phyloP scores from a whole-genome alignment of 2,797 vertebrate genomes.

The Syncerus caffer region DNA sequence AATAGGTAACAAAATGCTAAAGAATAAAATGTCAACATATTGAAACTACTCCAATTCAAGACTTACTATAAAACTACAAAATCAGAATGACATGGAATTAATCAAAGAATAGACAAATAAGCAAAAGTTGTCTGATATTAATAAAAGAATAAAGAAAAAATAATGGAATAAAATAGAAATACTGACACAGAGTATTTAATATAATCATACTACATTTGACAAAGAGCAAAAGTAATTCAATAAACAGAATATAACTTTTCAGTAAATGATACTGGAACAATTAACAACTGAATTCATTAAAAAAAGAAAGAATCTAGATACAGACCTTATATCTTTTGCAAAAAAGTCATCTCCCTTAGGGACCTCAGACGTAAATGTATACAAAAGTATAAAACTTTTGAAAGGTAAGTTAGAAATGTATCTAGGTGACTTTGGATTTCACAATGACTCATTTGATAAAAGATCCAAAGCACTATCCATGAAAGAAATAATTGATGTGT shows the following conservation, averaged over 20 bases:
- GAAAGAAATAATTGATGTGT: neutral
- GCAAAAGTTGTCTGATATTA: neutral
- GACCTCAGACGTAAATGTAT: neutral
- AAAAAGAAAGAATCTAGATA: neutral
- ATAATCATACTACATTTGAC: neutral
- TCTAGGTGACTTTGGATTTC: neutral
- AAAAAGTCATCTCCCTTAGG: neutral
- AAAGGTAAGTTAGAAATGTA: neutral
- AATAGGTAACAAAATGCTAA: neutral
- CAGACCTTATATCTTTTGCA: neutral
- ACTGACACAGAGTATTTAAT: rapidly evolving
- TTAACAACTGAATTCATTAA: neutral
- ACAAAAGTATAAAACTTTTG: neutral
- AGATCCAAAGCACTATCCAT: neutral
- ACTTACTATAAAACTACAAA: neutral
- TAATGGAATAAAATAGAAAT: neutral
- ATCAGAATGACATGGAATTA: neutral
- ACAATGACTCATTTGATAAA: neutral
- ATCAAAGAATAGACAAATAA: neutral
- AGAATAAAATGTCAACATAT: neutral
- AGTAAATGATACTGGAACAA: neutral
- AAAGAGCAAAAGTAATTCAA: neutral
- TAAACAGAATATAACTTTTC: neutral
- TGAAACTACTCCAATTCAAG: neutral
- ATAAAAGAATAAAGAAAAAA: neutral